Percentiles rank a stretch among this genome's conserved stretches.
phyloP scores from a whole-genome alignment of 2,113 vertebrate genomes.

The Bufo gargarizans region DNA sequence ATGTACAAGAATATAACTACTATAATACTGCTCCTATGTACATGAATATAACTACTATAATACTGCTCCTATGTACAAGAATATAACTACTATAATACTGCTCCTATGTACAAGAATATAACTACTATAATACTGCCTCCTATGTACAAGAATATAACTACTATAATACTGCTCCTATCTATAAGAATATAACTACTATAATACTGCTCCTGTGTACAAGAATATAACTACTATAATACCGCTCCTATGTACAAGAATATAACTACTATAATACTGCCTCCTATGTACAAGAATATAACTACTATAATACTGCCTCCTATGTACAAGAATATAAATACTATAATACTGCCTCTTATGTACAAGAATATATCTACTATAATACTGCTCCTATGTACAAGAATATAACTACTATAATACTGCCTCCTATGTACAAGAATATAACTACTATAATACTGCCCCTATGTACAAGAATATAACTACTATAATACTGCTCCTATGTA shows the following conservation, averaged over 20 bases:
- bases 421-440: background rate
- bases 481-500: background rate
- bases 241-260: background rate
- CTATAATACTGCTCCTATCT: background rate
- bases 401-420: background rate
- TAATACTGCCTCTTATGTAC: no score
- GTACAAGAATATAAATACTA: no score
- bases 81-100: conserved; percentile 7
- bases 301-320: background rate
- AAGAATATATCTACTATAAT: no score
- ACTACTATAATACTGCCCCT: background rate
- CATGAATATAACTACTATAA: background rate
- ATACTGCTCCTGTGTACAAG: background rate
- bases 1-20: conserved; percentile 9
- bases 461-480: conserved; percentile 6
- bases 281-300: conserved; percentile 9
- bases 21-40: background rate
- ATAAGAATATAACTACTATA: background rate
- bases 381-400: background rate
- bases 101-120: conserved; percentile 4
- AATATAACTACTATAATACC: background rate
- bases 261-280: conserved; percentile 2
- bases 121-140: background rate
- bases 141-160: conserved; percentile 6
- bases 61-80: background rate